A percentile compares a stretch with the other conserved stretches of the same genome.
phyloP scores from a whole-genome alignment of 2,797 vertebrate genomes.

The Alectoris magna region DNA sequence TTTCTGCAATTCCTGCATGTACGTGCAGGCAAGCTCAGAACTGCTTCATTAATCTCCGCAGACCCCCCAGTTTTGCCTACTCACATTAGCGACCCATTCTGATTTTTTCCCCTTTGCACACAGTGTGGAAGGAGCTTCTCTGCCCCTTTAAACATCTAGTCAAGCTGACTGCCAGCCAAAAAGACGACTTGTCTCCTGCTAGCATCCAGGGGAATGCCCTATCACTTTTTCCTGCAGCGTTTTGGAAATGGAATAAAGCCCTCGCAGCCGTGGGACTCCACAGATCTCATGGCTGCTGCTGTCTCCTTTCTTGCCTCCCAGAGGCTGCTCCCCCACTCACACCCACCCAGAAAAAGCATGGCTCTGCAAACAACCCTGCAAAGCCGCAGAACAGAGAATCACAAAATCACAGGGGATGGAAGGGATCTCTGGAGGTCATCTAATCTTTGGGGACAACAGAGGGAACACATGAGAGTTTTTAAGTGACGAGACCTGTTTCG shows the following conservation, averaged over 20 bases:
- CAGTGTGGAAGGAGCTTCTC: background rate
- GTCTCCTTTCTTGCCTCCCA: background rate
- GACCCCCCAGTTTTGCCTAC: background rate
- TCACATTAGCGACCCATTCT: background rate
- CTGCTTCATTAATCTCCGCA: background rate
- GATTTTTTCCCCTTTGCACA: background rate
- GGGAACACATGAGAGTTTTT: background rate
- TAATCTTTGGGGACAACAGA: background rate
- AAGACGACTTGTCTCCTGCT: background rate
- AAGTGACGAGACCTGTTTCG: background rate
- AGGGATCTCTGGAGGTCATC: background rate
- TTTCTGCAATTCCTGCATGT: background rate
- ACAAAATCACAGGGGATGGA: background rate
- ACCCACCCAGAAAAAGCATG: background rate
- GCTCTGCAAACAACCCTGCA: background rate
- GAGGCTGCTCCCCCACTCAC: background rate
- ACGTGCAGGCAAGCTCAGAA: background rate
- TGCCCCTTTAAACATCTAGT: slow-evolving; percentile 33
- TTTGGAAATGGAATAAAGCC: slow-evolving; percentile 37
- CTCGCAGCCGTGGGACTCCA: background rate
- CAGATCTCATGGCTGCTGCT: background rate
- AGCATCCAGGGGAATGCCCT: slow-evolving; percentile 25
- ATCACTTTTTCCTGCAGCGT: slow-evolving; percentile 18
- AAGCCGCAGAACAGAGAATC: background rate
- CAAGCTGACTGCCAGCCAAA: slow-evolving; percentile 28